Percentiles rank a stretch among this genome's conserved stretches.
Evolutionary conservation across 2,888 invertebrate species (phyloP).

Genomic region (Spisula solida): DNA sequence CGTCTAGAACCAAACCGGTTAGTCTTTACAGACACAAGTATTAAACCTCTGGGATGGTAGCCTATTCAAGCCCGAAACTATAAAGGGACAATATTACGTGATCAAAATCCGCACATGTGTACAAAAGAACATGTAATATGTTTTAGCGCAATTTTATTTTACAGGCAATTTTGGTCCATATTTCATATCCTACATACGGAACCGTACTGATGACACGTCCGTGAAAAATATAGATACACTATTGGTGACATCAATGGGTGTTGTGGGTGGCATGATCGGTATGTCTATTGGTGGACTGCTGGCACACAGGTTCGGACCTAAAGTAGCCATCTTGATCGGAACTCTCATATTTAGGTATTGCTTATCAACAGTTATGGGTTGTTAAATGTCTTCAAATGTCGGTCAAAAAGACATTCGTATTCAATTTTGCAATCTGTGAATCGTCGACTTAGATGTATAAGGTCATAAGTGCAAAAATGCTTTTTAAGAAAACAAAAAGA

Average conservation of each 20-base stretch:
- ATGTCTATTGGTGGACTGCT: conserved; percentile 27
- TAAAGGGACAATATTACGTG: too few relatives aligned
- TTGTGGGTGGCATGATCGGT: conserved; percentile 18
- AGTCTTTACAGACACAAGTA: too few relatives aligned
- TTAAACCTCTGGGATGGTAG: too few relatives aligned
- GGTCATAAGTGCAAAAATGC: too few relatives aligned
- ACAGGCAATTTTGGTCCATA: conserved; percentile 84
- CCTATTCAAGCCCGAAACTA: too few relatives aligned
- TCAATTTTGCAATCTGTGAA: too few relatives aligned
- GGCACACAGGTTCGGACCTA: conserved; percentile 78
- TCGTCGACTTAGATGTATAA: too few relatives aligned
- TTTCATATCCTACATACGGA: conserved; percentile 82
- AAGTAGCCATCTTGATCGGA: conserved; percentile 81
- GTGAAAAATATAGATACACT: conserved; percentile 77
- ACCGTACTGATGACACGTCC: conserved; percentile 67
- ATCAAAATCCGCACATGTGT: too few relatives aligned
- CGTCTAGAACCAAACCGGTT: too few relatives aligned
- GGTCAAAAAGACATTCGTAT: too few relatives aligned
- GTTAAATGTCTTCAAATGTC: too few relatives aligned
- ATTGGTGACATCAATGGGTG: conserved; percentile 76
- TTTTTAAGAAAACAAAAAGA: not conserved
- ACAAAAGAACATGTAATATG: too few relatives aligned
- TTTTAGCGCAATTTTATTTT: conserved; percentile 24
- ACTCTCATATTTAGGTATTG: conserved; percentile 81
- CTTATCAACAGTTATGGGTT: not conserved